These are phyloP conservation scores for Lochmaea crataegi DNA, from an alignment of 2,888 invertebrate genomes.

Conservation along the genomic window DNA sequence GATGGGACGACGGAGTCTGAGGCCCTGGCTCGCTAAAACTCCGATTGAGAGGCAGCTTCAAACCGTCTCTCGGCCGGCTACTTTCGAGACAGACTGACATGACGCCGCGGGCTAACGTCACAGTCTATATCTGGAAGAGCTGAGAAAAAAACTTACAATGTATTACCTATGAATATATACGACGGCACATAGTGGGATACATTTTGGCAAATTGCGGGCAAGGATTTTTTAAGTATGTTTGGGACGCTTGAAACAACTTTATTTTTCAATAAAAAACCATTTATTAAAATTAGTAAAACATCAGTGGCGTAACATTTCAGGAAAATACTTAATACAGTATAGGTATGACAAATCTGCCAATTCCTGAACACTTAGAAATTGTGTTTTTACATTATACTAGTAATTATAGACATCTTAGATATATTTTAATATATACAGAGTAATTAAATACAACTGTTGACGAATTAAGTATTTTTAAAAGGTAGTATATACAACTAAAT, in stretches of 20 bases:
- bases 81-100: slow-evolving; percentile 70
- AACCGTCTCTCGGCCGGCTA: slow-evolving; percentile 68
- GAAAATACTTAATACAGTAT: too few species aligned
- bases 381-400: too few species aligned
- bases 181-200: slow-evolving; percentile 24
- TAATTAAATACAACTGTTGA: too few species aligned
- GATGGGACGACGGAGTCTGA: slow-evolving; percentile 58
- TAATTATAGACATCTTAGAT: too few species aligned
- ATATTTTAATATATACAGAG: too few species aligned
- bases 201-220: slow-evolving; percentile 23
- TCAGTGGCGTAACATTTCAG: neutral
- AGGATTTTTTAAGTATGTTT: neutral
- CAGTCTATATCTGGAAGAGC: slow-evolving; percentile 64
- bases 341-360: too few species aligned
- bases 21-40: slow-evolving; percentile 71
- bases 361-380: too few species aligned
- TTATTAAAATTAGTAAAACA: neutral
- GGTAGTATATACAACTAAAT: too few species aligned
- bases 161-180: slow-evolving; percentile 18
- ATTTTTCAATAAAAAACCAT: neutral
- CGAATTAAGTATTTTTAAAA: too few species aligned
- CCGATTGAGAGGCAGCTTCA: slow-evolving; percentile 69
- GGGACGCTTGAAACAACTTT: neutral
- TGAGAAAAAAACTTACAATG: slow-evolving; percentile 51
- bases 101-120: slow-evolving; percentile 57